A percentile compares a stretch with the other conserved stretches of the same genome.
These are phyloP conservation scores for Trinorchestia longiramus DNA, from an alignment of 1,140 invertebrate genomes.

Conservation along the genomic window DNA sequence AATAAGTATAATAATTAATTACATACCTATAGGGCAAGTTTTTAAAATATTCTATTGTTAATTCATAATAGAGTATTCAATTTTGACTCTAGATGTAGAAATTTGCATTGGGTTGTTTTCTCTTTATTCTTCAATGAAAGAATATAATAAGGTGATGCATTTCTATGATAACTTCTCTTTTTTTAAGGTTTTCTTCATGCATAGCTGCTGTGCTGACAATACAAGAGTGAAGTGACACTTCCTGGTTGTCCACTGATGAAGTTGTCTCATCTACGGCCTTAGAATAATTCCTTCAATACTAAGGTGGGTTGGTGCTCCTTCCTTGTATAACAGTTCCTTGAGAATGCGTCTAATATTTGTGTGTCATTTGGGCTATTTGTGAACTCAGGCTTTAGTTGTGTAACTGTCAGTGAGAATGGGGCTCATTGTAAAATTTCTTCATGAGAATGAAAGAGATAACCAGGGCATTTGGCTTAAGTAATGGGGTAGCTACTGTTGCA, in stretches of 20 bases:
- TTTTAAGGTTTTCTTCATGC: neutral
- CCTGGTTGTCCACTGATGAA: neutral
- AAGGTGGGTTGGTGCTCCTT: neutral
- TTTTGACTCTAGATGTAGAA: too few relatives aligned
- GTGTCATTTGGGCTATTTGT: neutral
- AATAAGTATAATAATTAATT: too few relatives aligned
- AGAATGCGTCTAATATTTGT: neutral
- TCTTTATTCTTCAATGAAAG: too few relatives aligned
- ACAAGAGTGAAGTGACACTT: neutral
- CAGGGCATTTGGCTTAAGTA: too few relatives aligned
- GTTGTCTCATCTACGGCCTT: neutral
- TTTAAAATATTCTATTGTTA: too few relatives aligned
- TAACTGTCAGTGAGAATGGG: neutral
- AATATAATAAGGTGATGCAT: too few relatives aligned
- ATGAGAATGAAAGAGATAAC: too few relatives aligned
- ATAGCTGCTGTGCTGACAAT: neutral
- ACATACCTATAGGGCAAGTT: too few relatives aligned
- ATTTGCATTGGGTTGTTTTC: too few relatives aligned
- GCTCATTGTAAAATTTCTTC: too few relatives aligned
- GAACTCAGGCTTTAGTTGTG: neutral
- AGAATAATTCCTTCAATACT: neutral
- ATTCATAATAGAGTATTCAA: too few relatives aligned
- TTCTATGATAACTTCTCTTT: neutral
- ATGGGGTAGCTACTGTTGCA: too few relatives aligned
- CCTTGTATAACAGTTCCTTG: neutral